phyloP scores from a whole-genome alignment of 1,140 invertebrate genomes.

The Pentalonia nigronervosa region DNA sequence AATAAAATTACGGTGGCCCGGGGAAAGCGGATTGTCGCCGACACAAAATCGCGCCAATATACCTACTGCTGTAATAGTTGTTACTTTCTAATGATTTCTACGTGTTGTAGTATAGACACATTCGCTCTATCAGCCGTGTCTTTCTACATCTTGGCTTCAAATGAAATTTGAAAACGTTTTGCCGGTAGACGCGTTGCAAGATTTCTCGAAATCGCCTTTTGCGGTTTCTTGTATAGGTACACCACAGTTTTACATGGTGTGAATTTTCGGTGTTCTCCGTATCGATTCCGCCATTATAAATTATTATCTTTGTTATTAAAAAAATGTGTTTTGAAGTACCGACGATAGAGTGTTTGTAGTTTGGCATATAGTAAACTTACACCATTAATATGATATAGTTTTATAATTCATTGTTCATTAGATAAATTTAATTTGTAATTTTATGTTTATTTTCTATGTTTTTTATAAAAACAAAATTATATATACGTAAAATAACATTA shows the following conservation, averaged over 20 bases:
- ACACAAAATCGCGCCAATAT: conserved; percentile 14
- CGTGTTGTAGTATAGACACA: neutral
- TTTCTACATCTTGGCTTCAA: neutral
- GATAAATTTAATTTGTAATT: neutral
- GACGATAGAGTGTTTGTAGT: neutral
- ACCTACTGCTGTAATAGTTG: neutral
- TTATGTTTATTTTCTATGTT: neutral
- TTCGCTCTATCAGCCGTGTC: neutral
- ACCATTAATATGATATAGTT: neutral
- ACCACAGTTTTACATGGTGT: neutral
- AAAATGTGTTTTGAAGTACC: neutral
- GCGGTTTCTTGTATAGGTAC: neutral
- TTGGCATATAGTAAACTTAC: neutral
- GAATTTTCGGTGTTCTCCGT: neutral
- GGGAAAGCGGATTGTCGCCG: conserved; percentile 43
- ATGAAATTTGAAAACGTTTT: conserved; percentile 32
- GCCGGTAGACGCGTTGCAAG: neutral
- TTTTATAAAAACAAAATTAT: neutral
- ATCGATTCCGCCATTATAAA: neutral
- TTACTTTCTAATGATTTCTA: conserved; percentile 39
- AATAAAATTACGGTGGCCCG: neutral
- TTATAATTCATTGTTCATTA: neutral
- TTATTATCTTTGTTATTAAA: neutral
- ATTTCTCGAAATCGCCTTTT: conserved; percentile 15
- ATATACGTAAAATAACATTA: neutral